Percentiles rank a stretch among this genome's conserved stretches.
phyloP scores from a whole-genome alignment of 2,113 vertebrate species.

The Phylloscopus trochilus region DNA sequence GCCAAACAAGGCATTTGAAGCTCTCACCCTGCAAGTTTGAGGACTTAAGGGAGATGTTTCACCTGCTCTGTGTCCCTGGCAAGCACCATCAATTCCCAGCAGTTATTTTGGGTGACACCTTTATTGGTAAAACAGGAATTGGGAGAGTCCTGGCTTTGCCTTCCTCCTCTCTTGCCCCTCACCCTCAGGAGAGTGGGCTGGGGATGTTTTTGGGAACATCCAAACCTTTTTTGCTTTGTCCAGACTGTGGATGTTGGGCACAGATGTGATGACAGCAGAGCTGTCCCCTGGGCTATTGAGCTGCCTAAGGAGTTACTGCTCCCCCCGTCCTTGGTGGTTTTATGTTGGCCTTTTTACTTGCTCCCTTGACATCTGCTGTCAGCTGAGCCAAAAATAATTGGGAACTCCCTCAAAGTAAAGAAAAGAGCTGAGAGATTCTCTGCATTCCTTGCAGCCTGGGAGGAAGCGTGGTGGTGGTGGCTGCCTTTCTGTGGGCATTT shows the following conservation, averaged over 20 bases:
- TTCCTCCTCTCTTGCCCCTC: not conserved
- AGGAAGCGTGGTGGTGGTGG: not conserved
- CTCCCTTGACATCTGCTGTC: not conserved
- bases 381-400: conserved; percentile 35
- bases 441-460: not conserved
- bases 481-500: not conserved
- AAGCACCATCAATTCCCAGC: not conserved
- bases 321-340: not conserved
- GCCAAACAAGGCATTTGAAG: not conserved
- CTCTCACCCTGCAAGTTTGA: not conserved
- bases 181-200: not conserved
- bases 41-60: not conserved
- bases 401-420: conserved; percentile 55
- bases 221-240: not conserved
- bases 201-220: not conserved
- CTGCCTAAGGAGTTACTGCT: not conserved
- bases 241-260: not conserved
- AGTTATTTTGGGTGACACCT: not conserved
- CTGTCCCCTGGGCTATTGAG: not conserved
- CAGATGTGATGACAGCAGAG: not conserved
- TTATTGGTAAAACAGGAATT: not conserved
- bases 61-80: not conserved
- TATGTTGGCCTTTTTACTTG: not conserved
- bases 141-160: not conserved
- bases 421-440: not conserved